Conservation (phyloP, 2,797 vertebrate genomes). For the Xenentodon cancila region DNA sequence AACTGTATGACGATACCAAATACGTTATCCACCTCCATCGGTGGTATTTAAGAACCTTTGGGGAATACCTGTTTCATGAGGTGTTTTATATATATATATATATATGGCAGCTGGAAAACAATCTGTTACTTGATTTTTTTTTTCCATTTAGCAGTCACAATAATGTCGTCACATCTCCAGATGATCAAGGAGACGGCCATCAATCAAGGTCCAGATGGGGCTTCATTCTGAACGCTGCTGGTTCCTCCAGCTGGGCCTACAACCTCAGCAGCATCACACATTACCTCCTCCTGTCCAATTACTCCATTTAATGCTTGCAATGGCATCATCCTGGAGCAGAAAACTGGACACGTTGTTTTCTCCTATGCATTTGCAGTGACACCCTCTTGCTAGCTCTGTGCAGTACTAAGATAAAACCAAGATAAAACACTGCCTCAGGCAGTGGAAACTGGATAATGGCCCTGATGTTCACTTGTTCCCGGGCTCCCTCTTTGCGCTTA, state of each 20-base stretch:
- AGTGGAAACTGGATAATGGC: too few relatives aligned
- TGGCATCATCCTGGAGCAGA: constrained; percentile 63
- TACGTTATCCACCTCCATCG: too few relatives aligned
- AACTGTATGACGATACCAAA: too few relatives aligned
- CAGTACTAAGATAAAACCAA: too few relatives aligned
- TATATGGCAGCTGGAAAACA: constrained; percentile 10
- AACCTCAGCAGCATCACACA: constrained; percentile 59
- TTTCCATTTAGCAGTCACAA: constrained; percentile 6
- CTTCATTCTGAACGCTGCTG: constrained; percentile 58
- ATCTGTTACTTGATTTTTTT: not conserved
- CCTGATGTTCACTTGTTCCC: too few relatives aligned
- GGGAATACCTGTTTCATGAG: not conserved
- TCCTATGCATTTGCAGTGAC: constrained; percentile 18
- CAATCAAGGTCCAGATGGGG: constrained; percentile 42
- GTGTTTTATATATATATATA: not conserved
- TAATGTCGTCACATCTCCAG: constrained; percentile 25
- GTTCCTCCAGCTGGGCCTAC: constrained; percentile 72
- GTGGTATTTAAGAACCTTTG: not conserved
- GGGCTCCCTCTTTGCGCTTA: too few relatives aligned
- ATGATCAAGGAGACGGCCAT: constrained; percentile 38
- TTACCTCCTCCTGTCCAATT: constrained; percentile 74
- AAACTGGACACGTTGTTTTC: not conserved
- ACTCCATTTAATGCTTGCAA: constrained; percentile 64
- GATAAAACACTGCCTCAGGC: too few relatives aligned
- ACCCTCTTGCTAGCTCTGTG: not conserved